Percentiles rank a stretch among this genome's conserved stretches.
Evolutionary conservation across 2,113 vertebrate species (phyloP).

Genomic region (Macrotis lagotis): DNA sequence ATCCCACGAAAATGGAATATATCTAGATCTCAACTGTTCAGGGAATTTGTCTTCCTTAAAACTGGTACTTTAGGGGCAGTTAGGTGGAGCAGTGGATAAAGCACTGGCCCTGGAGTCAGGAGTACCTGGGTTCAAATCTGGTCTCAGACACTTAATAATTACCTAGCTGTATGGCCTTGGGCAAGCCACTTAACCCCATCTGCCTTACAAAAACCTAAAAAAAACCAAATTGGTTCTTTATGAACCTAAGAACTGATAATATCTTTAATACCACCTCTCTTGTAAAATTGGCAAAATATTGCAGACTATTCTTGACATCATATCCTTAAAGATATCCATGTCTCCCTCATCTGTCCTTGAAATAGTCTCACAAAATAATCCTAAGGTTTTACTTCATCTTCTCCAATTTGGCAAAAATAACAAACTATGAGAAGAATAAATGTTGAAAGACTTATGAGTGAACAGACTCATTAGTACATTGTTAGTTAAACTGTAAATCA

Average conservation of each 20-base stretch:
- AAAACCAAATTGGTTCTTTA: neutral
- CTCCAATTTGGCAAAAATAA: neutral
- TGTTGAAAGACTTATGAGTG: neutral
- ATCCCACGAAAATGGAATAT: neutral
- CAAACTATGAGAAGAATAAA: neutral
- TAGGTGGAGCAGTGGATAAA: too few species aligned
- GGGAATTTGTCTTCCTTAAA: neutral
- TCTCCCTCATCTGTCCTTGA: neutral
- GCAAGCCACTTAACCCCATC: too few species aligned
- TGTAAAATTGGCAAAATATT: neutral
- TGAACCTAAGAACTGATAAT: neutral
- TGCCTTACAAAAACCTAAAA: too few species aligned
- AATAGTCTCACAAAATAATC: neutral
- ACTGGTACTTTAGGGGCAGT: neutral
- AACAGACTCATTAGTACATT: neutral
- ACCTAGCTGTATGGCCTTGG: too few species aligned
- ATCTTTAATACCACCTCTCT: neutral
- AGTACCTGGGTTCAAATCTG: too few species aligned
- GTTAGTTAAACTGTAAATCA: neutral
- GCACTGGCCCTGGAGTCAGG: too few species aligned
- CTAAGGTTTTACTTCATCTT: neutral
- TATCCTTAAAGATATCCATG: neutral
- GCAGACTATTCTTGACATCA: neutral
- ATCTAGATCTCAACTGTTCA: neutral
- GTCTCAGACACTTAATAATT: too few species aligned